Evolutionary conservation across 2,888 invertebrate species (phyloP), one percentile per base, ranked within the genome.

Genomic region (Cerceris rybyensis): DNA sequence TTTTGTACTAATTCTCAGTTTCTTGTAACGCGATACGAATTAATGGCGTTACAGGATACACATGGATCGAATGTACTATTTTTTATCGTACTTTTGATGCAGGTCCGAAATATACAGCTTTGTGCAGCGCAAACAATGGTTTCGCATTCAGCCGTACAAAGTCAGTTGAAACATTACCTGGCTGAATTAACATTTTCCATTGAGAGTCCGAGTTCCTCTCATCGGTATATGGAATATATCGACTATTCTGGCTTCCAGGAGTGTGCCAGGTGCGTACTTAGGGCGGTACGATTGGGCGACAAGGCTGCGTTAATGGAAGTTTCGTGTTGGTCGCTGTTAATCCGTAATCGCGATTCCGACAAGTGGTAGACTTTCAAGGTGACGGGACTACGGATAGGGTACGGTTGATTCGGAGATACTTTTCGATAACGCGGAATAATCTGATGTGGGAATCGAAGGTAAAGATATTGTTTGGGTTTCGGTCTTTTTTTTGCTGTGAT

Each of bases 221-320:
- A 49, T 16, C 28, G 46, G 28, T 50, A 43, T 52, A 63, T 46
- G 61, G 58, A 42, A 28, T 69, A 76, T 52, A 78, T 76, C 59
- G 78, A 74, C 71, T 75, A 17, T 11, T 17, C 68, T 39, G 74
- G 58, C 79, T 68, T 52, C 80, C 78, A 80, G 70, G 72, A 73
- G 78, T 75, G 68, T 70, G 17, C 67, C 84, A 86, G 86, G 79
- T 86, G 85, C 86, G 86, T 84, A 82, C 82, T 82, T 74, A 67
- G 72, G 65, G 59, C n/a, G 65, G 60, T 69, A 50, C 69, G 80
- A 78, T 78, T 46, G 67, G 81, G 9, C 75, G 75, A 88, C 88
- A 82, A 74, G 83, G 54, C 65, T 83, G 80, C 80, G 87, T 87
- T 90, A 90, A 90, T 90, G 89, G 89, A 90, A 87, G 80, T 89